Evolutionary conservation across 2,113 vertebrate genomes (phyloP).

Genomic region (Seriola aureovittata): DNA sequence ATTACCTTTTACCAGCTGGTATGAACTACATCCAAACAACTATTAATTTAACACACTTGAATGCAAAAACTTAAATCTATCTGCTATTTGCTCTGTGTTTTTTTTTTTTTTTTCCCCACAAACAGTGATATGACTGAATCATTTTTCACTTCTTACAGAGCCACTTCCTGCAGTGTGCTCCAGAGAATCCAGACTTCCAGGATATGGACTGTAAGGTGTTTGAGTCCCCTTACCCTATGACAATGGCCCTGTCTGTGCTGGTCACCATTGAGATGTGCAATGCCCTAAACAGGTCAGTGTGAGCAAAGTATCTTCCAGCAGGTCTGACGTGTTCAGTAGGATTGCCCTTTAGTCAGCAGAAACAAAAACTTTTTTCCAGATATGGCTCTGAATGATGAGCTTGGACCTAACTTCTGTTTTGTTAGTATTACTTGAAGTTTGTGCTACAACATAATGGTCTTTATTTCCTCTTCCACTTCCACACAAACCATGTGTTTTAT

Average conservation of each 20-base stretch:
- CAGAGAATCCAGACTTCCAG: constrained; percentile 92
- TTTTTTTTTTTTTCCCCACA: too few relatives aligned
- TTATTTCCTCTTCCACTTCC: neutral
- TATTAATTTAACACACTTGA: neutral
- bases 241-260: constrained; percentile 97
- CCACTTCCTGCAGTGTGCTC: constrained; percentile 97
- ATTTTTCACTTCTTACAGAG: constrained; percentile 81
- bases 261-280: constrained; percentile 99
- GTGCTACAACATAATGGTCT: neutral
- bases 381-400: neutral
- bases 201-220: constrained; percentile 92
- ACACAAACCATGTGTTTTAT: neutral
- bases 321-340: neutral
- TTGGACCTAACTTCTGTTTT: neutral
- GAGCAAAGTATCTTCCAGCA: neutral
- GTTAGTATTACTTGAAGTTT: neutral
- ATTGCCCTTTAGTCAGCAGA: neutral
- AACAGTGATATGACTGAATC: neutral
- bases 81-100: neutral
- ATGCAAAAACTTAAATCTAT: too few relatives aligned
- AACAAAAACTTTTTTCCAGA: neutral
- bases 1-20: constrained; percentile 97
- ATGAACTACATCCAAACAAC: constrained; percentile 34
- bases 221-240: constrained; percentile 98
- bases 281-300: constrained; percentile 95